Evolutionary conservation across 2,797 vertebrate species (phyloP).

Genomic region (Cuniculus paca): DNA sequence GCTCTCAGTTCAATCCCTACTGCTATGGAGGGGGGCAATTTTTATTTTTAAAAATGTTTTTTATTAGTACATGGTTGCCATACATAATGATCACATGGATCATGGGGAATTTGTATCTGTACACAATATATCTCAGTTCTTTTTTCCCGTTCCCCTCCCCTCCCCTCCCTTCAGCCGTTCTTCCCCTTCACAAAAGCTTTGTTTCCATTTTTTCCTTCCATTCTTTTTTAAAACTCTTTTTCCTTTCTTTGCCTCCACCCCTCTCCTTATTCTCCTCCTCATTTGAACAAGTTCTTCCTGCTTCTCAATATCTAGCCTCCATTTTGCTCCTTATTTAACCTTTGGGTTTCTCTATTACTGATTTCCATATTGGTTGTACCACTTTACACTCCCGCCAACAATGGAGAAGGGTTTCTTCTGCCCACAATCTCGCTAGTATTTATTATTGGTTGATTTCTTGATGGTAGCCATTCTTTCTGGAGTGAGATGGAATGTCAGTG

Average conservation of each 20-base stretch:
- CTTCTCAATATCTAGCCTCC: neutral
- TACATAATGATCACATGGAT: neutral
- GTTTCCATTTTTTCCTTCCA: neutral
- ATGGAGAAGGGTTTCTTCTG: neutral
- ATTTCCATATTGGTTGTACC: neutral
- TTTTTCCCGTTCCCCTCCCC: neutral
- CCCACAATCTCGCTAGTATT: neutral
- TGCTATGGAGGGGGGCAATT: neutral
- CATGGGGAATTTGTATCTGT: neutral
- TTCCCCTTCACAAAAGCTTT: neutral
- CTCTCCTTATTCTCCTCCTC: neutral
- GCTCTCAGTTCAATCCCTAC: neutral
- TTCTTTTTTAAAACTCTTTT: neutral
- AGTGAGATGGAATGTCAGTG: neutral
- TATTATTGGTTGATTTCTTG: neutral
- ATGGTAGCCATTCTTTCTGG: neutral
- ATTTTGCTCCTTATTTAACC: neutral
- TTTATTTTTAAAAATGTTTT: neutral
- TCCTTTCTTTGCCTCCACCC: neutral
- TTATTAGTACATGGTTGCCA: neutral
- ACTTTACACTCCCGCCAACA: neutral
- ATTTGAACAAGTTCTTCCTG: neutral
- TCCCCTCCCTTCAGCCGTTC: neutral
- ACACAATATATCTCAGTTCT: neutral
- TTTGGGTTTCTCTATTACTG: neutral